Conservation (phyloP, 1,140 invertebrate genomes). For the Ganaspis sp. region DNA sequence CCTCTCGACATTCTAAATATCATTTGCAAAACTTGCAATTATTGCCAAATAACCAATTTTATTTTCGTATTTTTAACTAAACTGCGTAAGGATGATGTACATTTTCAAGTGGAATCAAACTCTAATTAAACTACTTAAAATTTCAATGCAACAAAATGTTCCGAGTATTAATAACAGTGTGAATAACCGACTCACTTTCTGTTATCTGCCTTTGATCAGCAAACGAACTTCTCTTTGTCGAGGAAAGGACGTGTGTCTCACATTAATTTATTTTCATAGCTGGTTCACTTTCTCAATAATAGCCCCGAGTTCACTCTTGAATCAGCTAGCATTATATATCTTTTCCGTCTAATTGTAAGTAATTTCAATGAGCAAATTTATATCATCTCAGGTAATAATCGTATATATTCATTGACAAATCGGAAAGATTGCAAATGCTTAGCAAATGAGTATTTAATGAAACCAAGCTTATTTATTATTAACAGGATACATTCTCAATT, state of each 20-base stretch:
- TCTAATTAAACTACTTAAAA: background rate
- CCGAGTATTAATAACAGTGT: background rate
- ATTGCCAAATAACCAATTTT: too few species aligned
- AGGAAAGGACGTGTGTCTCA: background rate
- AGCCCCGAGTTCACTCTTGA: slow-evolving; percentile 1
- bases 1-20: background rate
- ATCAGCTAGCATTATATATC: background rate
- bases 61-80: too few species aligned
- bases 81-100: too few species aligned
- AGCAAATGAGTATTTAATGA: background rate
- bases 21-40: background rate
- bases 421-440: background rate
- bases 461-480: too few species aligned
- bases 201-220: background rate
- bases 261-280: slow-evolving; percentile 8
- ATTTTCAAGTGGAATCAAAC: background rate
- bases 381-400: too few species aligned
- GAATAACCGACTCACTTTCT: slow-evolving; percentile 2
- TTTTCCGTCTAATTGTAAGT: background rate
- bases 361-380: background rate
- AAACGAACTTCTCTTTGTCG: background rate
- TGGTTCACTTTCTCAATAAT: slow-evolving; percentile 13
- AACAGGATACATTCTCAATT: too few species aligned
- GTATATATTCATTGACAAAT: background rate
- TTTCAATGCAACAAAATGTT: too few species aligned